Base-by-base conservation (phyloP, 2,113 vertebrate genomes). In the Cisticola juncidis region DNA sequence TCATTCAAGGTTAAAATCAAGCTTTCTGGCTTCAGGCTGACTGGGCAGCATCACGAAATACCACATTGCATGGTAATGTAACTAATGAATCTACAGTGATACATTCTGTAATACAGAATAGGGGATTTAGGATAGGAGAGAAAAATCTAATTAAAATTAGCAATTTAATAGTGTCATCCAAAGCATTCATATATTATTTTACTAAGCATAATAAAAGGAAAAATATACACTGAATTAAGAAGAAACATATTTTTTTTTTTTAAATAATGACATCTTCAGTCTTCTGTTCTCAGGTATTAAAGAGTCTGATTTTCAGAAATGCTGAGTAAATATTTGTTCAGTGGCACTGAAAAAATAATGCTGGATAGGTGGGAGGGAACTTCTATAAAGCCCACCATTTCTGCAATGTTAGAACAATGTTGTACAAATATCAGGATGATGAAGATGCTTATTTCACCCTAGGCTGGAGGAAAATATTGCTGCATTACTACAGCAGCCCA, bases 1-100 rank as follows among this genome's bases (percentile, higher is more conserved):
- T 92, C 74, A 94, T 54, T 83, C 85, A 81, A 88, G 95, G 85
- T 95, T 95, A 95, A 94, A 86, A 86, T 86, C 76, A 78, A 71
- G 68, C 92, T 80, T 93, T 86, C 81, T 93, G 66, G 85, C 88
- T 93, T 86, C 90, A 72, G 82, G 81, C 85, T 96, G 74, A 54
- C n/a, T 81, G 60, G 38, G 87, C 79, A 90, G 60, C 79, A 78
- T 78, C 1, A 0, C 0, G 0, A 90, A 95, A 92, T 77, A 44
- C 71, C 47, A 62, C 76, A 86, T 42, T 78, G 36, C 48, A 71
- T 26, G 68, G 82, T 62, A 90, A 88, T 68, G 65, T 58, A 93
- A 86, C 79, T 80, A 91, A 83, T 70, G 60, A 88, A 57, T 82
- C 87, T 86, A 35, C 35, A 62, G 2, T n/a, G 35, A 87, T 68